Evolutionary conservation across 2,797 vertebrate species (phyloP).

Genomic region (Propithecus deckenii): DNA sequence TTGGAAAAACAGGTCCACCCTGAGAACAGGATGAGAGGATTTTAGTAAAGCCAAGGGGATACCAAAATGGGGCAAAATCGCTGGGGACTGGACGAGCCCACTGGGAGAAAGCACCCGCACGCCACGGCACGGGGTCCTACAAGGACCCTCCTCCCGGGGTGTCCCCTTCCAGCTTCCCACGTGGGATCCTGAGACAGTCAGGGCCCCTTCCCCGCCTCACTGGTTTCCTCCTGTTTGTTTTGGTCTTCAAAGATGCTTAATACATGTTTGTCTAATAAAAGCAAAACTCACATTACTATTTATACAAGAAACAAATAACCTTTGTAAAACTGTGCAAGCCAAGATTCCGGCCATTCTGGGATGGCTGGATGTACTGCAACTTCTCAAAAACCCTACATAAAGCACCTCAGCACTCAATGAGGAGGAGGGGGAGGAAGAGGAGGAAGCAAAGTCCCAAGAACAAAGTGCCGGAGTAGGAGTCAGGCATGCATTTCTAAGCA

Average conservation of each 20-base stretch:
- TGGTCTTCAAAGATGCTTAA: not conserved
- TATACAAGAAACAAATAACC: not conserved
- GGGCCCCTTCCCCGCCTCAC: not conserved
- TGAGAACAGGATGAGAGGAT: not conserved
- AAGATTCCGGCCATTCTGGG: not conserved
- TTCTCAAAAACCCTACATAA: not conserved
- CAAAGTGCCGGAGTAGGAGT: rapidly evolving
- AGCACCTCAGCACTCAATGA: not conserved
- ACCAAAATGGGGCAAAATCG: not conserved
- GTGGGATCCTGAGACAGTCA: not conserved
- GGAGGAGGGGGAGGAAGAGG: not conserved
- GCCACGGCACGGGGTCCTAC: rapidly evolving
- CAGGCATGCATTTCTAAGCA: rapidly evolving
- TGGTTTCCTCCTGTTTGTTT: not conserved
- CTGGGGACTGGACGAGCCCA: not conserved
- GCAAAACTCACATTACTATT: not conserved
- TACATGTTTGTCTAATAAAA: not conserved
- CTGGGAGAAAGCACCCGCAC: not conserved
- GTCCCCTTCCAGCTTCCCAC: not conserved
- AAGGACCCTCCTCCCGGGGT: not conserved
- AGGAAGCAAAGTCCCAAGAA: not conserved
- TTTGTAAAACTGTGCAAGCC: not conserved
- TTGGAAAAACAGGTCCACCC: not conserved
- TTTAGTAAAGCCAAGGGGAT: not conserved
- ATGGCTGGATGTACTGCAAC: rapidly evolving